Base-by-base conservation (phyloP, 2,797 vertebrate genomes). In the Sebastes minor region DNA sequence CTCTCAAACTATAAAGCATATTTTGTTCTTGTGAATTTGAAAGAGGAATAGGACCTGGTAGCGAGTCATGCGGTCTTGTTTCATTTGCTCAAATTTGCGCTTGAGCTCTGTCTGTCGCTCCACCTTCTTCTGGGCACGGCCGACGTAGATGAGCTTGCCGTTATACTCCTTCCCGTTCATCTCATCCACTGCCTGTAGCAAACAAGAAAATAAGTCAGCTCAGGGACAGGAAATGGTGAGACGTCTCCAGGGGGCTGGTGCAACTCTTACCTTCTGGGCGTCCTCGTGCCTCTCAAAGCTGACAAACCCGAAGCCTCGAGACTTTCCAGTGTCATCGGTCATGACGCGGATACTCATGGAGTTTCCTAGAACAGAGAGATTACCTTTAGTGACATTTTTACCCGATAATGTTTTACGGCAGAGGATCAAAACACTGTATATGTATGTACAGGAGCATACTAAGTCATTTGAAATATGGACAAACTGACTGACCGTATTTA, bases 71-170 rank as follows among this genome's bases (percentile, higher is more conserved):
- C 98, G 96, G 93, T 99, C 98, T 94, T 99, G 98, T 90, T 99
- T 99, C 98, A 99, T 99, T 92, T 99, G 98, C 80, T 99, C 98
- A 91, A 99, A 99, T 91, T 98, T 99, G 91, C 97, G 97, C 84
- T 98, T 99, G 73, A 99, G 97, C 91, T 99, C 98, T 0, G 97
- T 98, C 95, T 99, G 98, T 12, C 98, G 95, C 91, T 99, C 98
- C 82, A 98, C 96, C 85, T 99, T 99, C 95, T 99, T 99, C 96
- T 99, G 98, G 81, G 98, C 98, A 11, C 98, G 97, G 35, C 98
- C 98, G 64, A 99, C 98, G 0, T 98, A 99, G 85, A 99, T 97
- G 86, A 97, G 96, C 89, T 98, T 99, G 70, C 98, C 97, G 30
- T 98, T 99, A 73, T 98, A 84, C 90, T 99, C 98, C 79, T 98